Evolutionary conservation across 1,140 invertebrate species (phyloP).

Genomic region (Solenopsis fugax): DNA sequence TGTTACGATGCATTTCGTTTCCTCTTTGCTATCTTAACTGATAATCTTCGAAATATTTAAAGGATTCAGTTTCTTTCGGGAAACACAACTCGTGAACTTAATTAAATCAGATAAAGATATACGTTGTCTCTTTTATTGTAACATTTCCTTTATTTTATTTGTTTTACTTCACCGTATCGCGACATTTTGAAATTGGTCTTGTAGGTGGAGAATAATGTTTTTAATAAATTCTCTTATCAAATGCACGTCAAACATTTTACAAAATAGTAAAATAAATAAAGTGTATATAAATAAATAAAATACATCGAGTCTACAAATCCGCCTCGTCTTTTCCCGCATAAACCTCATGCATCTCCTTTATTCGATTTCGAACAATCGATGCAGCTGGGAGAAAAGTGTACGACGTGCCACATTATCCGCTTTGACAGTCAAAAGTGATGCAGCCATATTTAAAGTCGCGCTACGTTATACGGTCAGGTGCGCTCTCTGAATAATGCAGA

Average conservation of each 20-base stretch:
- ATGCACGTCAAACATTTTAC: background rate
- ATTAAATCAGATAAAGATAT: slow-evolving; percentile 8
- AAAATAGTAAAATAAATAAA: background rate
- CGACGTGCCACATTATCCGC: slow-evolving; percentile 43
- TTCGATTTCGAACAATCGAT: slow-evolving; percentile 44
- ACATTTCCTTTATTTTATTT: background rate
- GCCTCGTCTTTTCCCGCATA: background rate
- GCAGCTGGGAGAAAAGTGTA: background rate
- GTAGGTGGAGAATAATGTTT: background rate
- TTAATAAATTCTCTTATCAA: background rate
- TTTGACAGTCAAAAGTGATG: slow-evolving; percentile 72
- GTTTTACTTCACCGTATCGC: background rate
- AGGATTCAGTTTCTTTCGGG: background rate
- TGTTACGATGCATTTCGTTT: background rate
- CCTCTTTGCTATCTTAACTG: background rate
- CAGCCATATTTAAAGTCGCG: slow-evolving; percentile 67
- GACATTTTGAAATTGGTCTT: background rate
- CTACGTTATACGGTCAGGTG: slow-evolving; percentile 43
- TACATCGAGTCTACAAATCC: background rate
- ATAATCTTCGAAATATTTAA: background rate
- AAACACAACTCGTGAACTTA: background rate
- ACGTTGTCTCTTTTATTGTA: background rate
- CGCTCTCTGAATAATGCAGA: slow-evolving; percentile 76
- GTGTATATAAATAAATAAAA: background rate
- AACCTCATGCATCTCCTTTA: slow-evolving; percentile 4